Percentiles rank a stretch among this genome's conserved stretches.
phyloP scores from a whole-genome alignment of 1,140 invertebrate genomes.

The Apis dorsata region DNA sequence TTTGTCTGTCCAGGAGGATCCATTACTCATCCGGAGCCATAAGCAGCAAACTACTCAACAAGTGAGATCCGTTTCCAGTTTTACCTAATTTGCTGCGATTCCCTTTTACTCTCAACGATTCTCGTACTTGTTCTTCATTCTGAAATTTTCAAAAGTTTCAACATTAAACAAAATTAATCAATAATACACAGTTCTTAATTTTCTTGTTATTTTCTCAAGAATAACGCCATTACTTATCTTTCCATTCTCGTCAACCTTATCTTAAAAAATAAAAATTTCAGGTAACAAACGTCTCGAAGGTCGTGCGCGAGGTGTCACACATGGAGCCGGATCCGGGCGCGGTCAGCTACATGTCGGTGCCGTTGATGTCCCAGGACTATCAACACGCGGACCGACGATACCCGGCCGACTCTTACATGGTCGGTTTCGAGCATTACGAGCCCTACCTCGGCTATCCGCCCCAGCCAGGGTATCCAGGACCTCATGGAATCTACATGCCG shows the following conservation, averaged over 20 bases:
- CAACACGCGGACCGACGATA: conserved; percentile 76
- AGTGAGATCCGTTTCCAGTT: conserved; percentile 71
- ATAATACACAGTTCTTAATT: too few species aligned
- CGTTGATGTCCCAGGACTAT: conserved; percentile 78
- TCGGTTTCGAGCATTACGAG: conserved; percentile 79
- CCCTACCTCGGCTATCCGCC: conserved; percentile 76
- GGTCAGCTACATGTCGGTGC: conserved; percentile 78
- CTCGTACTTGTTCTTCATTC: not conserved
- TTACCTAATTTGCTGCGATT: conserved; percentile 8
- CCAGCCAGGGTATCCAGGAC: conserved; percentile 77
- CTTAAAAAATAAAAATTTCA: conserved; percentile 40
- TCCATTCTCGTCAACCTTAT: too few species aligned
- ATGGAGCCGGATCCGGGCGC: conserved; percentile 83
- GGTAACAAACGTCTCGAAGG: conserved; percentile 84
- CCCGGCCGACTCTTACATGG: conserved; percentile 78
- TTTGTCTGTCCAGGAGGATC: conserved; percentile 81
- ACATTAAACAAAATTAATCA: too few species aligned
- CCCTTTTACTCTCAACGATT: not conserved
- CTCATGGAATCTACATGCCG: conserved; percentile 78
- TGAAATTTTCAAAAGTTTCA: conserved; percentile 27
- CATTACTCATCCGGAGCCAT: conserved; percentile 81
- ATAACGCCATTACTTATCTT: too few species aligned
- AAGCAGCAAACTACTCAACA: conserved; percentile 83
- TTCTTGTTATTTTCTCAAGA: too few species aligned
- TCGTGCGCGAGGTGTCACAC: conserved; percentile 85